Evolutionary conservation across 1,140 invertebrate species (phyloP).

Genomic region (Bombus ignitus): DNA sequence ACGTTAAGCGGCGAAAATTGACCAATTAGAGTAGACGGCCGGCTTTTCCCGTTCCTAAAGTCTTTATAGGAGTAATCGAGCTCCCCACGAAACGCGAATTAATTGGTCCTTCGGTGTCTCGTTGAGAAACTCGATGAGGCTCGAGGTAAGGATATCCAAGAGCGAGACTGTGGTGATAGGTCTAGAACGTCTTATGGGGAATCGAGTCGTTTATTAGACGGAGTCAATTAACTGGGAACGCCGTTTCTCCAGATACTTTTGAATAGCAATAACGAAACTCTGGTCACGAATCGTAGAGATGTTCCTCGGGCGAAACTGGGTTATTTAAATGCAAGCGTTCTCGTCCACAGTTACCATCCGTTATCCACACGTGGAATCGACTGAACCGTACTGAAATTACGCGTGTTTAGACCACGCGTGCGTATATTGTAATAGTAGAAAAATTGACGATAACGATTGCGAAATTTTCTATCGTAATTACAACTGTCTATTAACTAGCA

Average conservation of each 20-base stretch:
- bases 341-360: not conserved
- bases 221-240: constrained; percentile 51
- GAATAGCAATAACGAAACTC: constrained; percentile 31
- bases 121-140: constrained; percentile 45
- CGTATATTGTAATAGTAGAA: not conserved
- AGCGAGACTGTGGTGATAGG: constrained; percentile 3
- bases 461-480: constrained; percentile 1
- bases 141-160: constrained; percentile 8
- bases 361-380: not conserved
- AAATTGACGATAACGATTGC: not conserved
- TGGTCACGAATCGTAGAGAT: not conserved
- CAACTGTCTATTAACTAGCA: not conserved
- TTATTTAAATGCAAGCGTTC: constrained; percentile 3
- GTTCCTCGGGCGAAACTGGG: not conserved
- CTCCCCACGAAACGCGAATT: constrained; percentile 71
- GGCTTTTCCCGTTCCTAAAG: constrained; percentile 72
- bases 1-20: constrained; percentile 79
- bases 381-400: too few species aligned
- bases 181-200: constrained; percentile 48
- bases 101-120: constrained; percentile 67
- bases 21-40: constrained; percentile 74
- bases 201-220: constrained; percentile 57
- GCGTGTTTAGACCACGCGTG: too few species aligned
- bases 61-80: constrained; percentile 74
- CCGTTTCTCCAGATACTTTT: constrained; percentile 15